These are phyloP conservation scores for Magallana gigas DNA, from an alignment of 1,140 invertebrate species.

Conservation along the genomic window DNA sequence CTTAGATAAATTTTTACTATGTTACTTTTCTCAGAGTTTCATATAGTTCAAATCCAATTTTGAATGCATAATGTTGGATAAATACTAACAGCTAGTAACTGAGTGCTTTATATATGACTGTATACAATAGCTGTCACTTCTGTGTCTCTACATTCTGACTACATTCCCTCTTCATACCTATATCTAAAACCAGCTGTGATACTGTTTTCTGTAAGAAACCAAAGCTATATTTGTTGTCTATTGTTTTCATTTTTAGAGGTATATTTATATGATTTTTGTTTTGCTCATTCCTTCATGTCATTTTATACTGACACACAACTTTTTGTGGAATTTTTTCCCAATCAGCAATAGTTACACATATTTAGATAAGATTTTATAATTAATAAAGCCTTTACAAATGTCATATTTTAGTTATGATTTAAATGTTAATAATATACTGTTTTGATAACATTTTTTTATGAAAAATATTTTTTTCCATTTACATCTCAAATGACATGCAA, in stretches of 20 bases:
- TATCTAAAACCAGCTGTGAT: neutral
- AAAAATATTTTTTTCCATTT: neutral
- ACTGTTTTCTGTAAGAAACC: neutral
- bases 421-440: neutral
- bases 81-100: too few relatives aligned
- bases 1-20: too few relatives aligned
- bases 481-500: neutral
- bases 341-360: neutral
- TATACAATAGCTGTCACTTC: too few relatives aligned
- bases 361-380: neutral
- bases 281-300: neutral
- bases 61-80: too few relatives aligned
- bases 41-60: too few relatives aligned
- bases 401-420: neutral
- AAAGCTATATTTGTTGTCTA: constrained; percentile 9
- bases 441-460: neutral
- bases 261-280: neutral
- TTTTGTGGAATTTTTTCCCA: neutral
- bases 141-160: neutral
- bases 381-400: neutral
- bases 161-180: neutral
- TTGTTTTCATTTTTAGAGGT: constrained; percentile 1
- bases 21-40: too few relatives aligned
- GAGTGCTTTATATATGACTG: too few relatives aligned
- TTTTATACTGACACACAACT: neutral